Conservation (phyloP, 2,888 invertebrate species). For the Ectropis crepuscularia region DNA sequence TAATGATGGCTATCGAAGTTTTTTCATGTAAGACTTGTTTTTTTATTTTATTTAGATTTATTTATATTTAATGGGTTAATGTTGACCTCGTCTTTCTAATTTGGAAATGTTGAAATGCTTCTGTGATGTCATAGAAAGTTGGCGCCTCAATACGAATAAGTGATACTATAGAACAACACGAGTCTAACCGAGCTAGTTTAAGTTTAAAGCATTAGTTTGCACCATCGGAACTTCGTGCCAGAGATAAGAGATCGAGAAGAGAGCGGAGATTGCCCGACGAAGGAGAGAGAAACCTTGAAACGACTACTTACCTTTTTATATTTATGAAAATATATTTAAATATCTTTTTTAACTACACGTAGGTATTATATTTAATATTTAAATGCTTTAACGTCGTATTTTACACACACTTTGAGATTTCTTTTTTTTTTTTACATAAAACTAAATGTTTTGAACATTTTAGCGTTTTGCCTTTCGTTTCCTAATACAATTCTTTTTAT, state of each 20-base stretch:
- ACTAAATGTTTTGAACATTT: not conserved
- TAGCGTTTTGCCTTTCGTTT: not conserved
- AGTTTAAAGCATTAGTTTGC: constrained; percentile 59
- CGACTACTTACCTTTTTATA: constrained; percentile 7
- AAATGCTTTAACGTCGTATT: constrained; percentile 5
- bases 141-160: not conserved
- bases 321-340: constrained; percentile 29
- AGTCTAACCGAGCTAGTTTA: constrained; percentile 25
- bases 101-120: no score
- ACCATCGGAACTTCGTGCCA: constrained; percentile 52
- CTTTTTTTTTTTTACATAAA: constrained; percentile 11
- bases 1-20: no score
- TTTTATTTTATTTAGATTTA: no score
- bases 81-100: no score
- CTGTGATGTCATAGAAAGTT: not conserved
- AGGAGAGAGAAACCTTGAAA: constrained; percentile 14
- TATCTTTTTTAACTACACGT: constrained; percentile 18
- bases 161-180: constrained; percentile 22
- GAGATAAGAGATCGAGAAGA: constrained; percentile 37
- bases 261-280: constrained; percentile 34
- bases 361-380: constrained; percentile 9
- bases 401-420: constrained; percentile 16
- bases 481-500: not conserved
- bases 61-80: no score
- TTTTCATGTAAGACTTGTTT: no score